These are phyloP conservation scores for Thermophis baileyi DNA, from an alignment of 2,113 vertebrate species.

Conservation along the genomic window DNA sequence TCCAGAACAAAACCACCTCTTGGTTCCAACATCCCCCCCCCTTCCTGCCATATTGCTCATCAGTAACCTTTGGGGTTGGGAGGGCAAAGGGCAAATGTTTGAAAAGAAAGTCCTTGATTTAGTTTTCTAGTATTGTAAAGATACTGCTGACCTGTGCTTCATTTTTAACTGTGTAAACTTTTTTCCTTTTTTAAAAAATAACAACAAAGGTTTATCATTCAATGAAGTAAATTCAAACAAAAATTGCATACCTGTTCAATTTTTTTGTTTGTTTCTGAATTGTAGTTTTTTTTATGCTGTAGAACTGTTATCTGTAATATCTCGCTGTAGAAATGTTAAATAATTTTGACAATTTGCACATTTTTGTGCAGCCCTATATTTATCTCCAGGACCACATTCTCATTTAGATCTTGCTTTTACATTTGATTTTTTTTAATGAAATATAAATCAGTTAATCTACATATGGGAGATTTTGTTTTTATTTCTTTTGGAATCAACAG, in stretches of 20 bases:
- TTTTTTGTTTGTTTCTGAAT: slow-evolving; percentile 70
- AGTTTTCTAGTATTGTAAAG: slow-evolving; percentile 99
- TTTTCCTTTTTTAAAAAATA: slow-evolving; percentile 77
- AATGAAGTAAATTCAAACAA: slow-evolving; percentile 77
- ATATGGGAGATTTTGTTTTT: slow-evolving; percentile 68
- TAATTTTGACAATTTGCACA: slow-evolving; percentile 76
- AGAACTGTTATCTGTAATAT: slow-evolving; percentile 87
- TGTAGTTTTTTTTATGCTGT: slow-evolving; percentile 83
- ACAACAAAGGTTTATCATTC: slow-evolving; percentile 81
- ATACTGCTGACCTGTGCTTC: slow-evolving; percentile 95
- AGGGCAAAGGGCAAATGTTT: slow-evolving; percentile 71
- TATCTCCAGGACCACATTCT: slow-evolving; percentile 75
- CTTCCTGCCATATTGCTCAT: slow-evolving; percentile 81
- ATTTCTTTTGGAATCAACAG: slow-evolving; percentile 95
- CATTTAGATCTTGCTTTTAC: slow-evolving; percentile 67
- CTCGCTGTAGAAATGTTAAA: slow-evolving; percentile 79
- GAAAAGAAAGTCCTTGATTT: slow-evolving; percentile 89
- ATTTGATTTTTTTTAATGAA: slow-evolving; percentile 68
- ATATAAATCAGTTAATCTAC: slow-evolving; percentile 75
- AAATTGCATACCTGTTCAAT: slow-evolving; percentile 79
- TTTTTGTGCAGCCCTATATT: slow-evolving; percentile 77
- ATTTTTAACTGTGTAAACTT: slow-evolving; percentile 94
- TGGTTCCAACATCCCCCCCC: slow-evolving; percentile 72
- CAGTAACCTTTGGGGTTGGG: slow-evolving; percentile 76
- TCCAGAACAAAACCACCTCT: slow-evolving; percentile 68